These are phyloP conservation scores for Zeuzera pyrina DNA, from an alignment of 2,888 invertebrate genomes.

Conservation along the genomic window DNA sequence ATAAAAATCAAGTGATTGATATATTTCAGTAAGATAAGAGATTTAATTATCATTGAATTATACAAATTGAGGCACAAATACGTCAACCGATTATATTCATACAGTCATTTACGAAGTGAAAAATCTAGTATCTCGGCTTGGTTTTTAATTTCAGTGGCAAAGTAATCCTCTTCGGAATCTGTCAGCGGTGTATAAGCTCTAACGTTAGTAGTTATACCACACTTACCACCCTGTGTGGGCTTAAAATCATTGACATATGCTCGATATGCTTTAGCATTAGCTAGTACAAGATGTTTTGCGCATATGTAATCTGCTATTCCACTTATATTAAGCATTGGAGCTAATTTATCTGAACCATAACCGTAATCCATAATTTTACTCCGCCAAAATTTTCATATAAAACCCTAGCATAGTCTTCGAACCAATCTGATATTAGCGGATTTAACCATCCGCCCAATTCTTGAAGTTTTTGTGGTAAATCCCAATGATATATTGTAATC, in stretches of 20 bases:
- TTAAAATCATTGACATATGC: conserved; percentile 42
- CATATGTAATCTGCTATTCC: conserved; percentile 64
- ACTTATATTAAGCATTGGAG: conserved; percentile 36
- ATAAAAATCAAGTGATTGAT: too few species aligned
- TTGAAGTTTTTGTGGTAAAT: conserved; percentile 59
- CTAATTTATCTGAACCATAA: conserved; percentile 38
- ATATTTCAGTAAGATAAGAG: too few species aligned
- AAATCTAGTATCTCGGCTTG: too few species aligned
- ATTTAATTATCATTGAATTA: too few species aligned
- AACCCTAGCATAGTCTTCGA: conserved; percentile 47
- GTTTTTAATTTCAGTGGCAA: too few species aligned
- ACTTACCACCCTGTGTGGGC: conserved; percentile 39
- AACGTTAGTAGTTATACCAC: conserved; percentile 66
- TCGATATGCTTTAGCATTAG: conserved; percentile 64
- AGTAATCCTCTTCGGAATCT: conserved; percentile 26
- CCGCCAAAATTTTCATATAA: conserved; percentile 52
- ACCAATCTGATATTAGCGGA: conserved; percentile 47
- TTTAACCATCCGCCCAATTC: conserved; percentile 66
- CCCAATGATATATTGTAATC: conserved; percentile 66
- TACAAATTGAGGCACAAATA: too few species aligned
- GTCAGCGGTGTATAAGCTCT: conserved; percentile 25
- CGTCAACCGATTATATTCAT: too few species aligned
- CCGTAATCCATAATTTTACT: conserved; percentile 70
- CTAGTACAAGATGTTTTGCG: conserved; percentile 52
- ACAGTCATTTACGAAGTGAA: conserved; percentile 50